Conservation (phyloP, 2,797 vertebrate species). For the Clarias pachynema region DNA sequence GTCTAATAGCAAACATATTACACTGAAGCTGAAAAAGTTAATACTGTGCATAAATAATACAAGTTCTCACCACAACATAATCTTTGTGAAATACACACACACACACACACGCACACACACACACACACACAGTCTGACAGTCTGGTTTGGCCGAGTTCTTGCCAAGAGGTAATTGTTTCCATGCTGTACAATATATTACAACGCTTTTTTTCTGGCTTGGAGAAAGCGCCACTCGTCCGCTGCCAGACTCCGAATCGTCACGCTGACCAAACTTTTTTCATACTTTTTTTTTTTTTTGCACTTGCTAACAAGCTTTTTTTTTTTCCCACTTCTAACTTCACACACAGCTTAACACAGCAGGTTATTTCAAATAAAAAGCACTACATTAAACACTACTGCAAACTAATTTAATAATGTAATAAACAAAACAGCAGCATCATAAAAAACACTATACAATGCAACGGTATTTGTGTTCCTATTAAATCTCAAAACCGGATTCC, state of each 20-base stretch:
- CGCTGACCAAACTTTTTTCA: constrained; percentile 50
- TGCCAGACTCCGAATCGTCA: constrained; percentile 46
- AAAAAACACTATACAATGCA: background rate
- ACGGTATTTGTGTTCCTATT: no score
- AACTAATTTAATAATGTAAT: background rate
- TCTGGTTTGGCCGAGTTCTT: constrained; percentile 59
- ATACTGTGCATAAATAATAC: background rate
- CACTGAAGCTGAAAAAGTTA: background rate
- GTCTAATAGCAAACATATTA: background rate
- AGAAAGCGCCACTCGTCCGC: constrained; percentile 42
- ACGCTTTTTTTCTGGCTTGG: constrained; percentile 52
- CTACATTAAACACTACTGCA: background rate
- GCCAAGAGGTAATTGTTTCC: constrained; percentile 72
- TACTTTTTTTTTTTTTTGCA: constrained; percentile 17
- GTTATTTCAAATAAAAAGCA: constrained; percentile 1
- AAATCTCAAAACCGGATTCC: background rate
- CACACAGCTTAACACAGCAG: constrained; percentile 20
- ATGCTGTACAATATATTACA: constrained; percentile 64
- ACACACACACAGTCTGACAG: constrained; percentile 42
- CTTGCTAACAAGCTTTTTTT: constrained; percentile 24
- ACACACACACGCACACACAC: constrained; percentile 26
- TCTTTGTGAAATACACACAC: constrained; percentile 22
- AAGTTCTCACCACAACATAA: constrained; percentile 19
- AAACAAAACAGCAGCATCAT: background rate
- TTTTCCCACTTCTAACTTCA: constrained; percentile 5